Evolutionary conservation across 2,113 vertebrate species (phyloP), one percentile per base, ranked within the genome.

Genomic region (Phyllopteryx taeniolatus): DNA sequence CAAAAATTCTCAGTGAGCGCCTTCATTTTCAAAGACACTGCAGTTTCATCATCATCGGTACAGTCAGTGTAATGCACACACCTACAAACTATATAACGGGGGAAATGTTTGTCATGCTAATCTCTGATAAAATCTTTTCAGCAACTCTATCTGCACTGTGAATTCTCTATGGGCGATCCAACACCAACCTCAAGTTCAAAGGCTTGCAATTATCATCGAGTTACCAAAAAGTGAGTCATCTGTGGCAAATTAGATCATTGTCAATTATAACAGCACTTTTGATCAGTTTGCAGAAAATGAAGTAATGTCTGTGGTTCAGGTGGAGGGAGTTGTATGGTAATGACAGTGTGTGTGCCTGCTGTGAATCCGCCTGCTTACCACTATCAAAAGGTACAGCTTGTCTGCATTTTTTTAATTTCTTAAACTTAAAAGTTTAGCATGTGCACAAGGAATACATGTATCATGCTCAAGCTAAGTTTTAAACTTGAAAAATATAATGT

Each of bases 121-220:
- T 15, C 20, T 42, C 5, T 63, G 7, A 31, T 2, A 49, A 27
- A 7, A 27, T 20, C 76, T 61, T 79, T 74, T 46, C 54, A 93
- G 92, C 31, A 70, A 46, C 77, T 91, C 68, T 88, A 76, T 82
- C 64, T 93, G 75, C 90, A 93, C 65, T 93, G 91, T 72, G 76
- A 89, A 1, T n/a, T 92, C 35, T 46, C 46, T 11, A 0, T 78
- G n/a, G 87, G 81, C 12, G 6, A 15, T 4, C 33, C 19, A 4
- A 39, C 6, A 1, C 82, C 90, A 70, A 86, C 70, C 51, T 11
- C 3, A 0, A 78, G 44, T 56, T 64, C 11, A 7, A 92, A 93
- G 63, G 80, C 89, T n/a, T 93, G 91, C 73, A 88, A 74, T 51
- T 93, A 87, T 59, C 56, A 88, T 2, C 0, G 0, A 1, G 7